Evolutionary conservation across 2,113 vertebrate genomes (phyloP).

Genomic region (Cryptotis parvus): DNA sequence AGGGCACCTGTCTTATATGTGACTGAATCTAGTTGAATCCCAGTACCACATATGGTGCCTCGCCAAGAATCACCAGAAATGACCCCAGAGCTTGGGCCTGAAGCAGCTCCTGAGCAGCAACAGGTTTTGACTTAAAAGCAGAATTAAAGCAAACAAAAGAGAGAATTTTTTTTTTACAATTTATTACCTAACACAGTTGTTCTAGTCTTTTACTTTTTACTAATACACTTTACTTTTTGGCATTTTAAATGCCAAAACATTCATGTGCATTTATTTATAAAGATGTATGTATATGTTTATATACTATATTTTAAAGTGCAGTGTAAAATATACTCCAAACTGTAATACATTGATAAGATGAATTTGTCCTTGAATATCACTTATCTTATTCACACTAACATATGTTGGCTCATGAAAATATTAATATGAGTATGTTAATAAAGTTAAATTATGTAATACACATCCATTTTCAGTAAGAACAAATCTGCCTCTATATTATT

Average conservation of each 20-base stretch:
- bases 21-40: too few species aligned
- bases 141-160: too few species aligned
- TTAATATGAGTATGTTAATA: conserved; percentile 1
- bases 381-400: conserved; percentile 12
- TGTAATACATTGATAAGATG: not conserved
- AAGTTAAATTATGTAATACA: not conserved
- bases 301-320: not conserved
- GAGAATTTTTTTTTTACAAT: not conserved
- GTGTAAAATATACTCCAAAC: not conserved
- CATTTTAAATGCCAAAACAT: not conserved
- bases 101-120: too few species aligned
- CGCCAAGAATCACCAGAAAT: too few species aligned
- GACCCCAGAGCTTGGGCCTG: too few species aligned
- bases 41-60: too few species aligned
- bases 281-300: not conserved
- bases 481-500: not conserved
- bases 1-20: too few species aligned
- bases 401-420: not conserved
- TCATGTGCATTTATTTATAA: not conserved
- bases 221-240: not conserved
- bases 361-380: not conserved
- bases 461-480: not conserved
- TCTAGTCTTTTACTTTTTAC: not conserved
- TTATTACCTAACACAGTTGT: not conserved
- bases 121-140: too few species aligned